These are phyloP conservation scores for Lithophane leautieri DNA, from an alignment of 2,888 invertebrate genomes.

Conservation along the genomic window DNA sequence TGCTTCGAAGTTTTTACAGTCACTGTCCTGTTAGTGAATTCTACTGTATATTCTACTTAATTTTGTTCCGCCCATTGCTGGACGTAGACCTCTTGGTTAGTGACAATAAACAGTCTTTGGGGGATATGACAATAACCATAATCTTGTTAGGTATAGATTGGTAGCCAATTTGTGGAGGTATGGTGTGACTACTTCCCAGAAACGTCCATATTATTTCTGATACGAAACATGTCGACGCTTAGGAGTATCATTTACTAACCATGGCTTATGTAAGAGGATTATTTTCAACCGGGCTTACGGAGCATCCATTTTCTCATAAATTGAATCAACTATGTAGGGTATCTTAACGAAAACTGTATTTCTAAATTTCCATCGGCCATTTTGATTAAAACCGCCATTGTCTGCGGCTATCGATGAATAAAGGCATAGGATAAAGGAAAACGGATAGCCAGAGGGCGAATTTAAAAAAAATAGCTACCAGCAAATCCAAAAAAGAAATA, in stretches of 20 bases:
- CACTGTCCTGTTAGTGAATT: slow-evolving; percentile 20
- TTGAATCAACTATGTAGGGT: slow-evolving; percentile 8
- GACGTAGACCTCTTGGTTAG: slow-evolving; percentile 26
- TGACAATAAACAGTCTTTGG: not conserved
- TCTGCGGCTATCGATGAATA: slow-evolving; percentile 70
- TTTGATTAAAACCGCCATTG: slow-evolving; percentile 67
- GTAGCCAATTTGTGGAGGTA: not conserved
- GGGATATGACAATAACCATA: slow-evolving; percentile 26
- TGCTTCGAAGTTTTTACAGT: slow-evolving; percentile 36
- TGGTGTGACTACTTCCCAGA: not conserved
- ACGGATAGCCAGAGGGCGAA: slow-evolving; percentile 69
- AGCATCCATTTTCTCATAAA: slow-evolving; percentile 13
- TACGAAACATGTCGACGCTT: not conserved
- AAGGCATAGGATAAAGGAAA: slow-evolving; percentile 69
- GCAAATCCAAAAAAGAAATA: slow-evolving; percentile 84
- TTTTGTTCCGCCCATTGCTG: not conserved
- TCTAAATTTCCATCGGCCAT: slow-evolving; percentile 63
- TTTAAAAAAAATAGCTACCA: slow-evolving; percentile 71
- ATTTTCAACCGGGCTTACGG: slow-evolving; percentile 28
- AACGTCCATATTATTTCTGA: not conserved
- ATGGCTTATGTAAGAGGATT: slow-evolving; percentile 6
- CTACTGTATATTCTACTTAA: slow-evolving; percentile 11
- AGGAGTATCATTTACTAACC: slow-evolving; percentile 4
- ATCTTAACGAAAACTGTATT: slow-evolving; percentile 48
- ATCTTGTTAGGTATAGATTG: slow-evolving; percentile 42